A percentile compares a stretch with the other conserved stretches of the same genome.
Conservation (phyloP, 2,888 invertebrate species). For the Acholoe squamosa region DNA sequence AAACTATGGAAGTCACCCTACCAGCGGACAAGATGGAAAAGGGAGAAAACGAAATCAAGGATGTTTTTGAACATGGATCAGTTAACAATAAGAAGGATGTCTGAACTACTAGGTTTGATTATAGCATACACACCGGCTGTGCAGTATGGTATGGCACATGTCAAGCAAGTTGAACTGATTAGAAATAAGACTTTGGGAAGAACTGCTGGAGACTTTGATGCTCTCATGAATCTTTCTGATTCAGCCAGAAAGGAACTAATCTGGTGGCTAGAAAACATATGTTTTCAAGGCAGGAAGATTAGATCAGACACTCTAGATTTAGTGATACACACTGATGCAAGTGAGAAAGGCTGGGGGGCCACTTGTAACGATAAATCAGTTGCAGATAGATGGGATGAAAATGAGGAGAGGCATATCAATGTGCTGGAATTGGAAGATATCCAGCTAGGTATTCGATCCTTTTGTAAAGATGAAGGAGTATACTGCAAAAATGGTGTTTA, state of each 20-base stretch:
- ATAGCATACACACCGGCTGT: not conserved
- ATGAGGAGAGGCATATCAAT: not conserved
- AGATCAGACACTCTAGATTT: not conserved
- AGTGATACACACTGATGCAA: not conserved
- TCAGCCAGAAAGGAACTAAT: not conserved
- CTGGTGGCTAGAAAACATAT: not conserved
- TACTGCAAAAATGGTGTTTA: too few relatives aligned
- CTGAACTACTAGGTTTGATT: not conserved
- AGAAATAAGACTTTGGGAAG: not conserved
- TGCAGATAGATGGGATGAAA: too few relatives aligned
- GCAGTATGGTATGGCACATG: not conserved
- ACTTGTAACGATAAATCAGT: not conserved
- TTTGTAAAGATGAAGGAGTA: not conserved
- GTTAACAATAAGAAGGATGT: not conserved
- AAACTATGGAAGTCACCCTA: too few relatives aligned
- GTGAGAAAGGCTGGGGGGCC: not conserved
- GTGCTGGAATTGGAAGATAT: not conserved
- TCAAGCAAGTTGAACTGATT: not conserved
- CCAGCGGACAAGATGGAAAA: too few relatives aligned
- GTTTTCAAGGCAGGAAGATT: not conserved
- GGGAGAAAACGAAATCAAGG: too few relatives aligned
- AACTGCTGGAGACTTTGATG: not conserved
- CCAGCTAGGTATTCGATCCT: not conserved
- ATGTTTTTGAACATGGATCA: too few relatives aligned
- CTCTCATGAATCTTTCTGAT: not conserved